phyloP scores from a whole-genome alignment of 2,113 vertebrate genomes.

The Nerophis lumbriciformis region DNA sequence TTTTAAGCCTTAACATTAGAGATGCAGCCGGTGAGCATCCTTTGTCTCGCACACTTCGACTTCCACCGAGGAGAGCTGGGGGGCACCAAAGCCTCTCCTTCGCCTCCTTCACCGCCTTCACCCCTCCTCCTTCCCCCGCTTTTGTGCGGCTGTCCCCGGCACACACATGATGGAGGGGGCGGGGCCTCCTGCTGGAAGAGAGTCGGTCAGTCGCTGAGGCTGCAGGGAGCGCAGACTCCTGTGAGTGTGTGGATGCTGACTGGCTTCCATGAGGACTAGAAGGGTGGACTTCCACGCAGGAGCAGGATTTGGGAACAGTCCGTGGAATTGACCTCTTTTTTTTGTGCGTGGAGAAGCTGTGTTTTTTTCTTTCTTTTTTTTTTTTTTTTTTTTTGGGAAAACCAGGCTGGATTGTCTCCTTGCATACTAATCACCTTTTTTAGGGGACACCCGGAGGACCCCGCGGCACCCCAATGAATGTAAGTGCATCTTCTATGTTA shows the following conservation, averaged over 20 bases:
- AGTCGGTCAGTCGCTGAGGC: background rate
- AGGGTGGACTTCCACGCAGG: background rate
- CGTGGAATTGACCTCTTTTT: constrained; percentile 21
- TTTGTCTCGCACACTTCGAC: constrained; percentile 65
- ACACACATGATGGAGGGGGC: constrained; percentile 60
- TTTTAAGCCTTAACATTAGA: too few species aligned
- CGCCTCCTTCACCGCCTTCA: constrained; percentile 8
- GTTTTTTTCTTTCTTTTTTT: background rate
- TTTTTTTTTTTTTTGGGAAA: constrained; percentile 20
- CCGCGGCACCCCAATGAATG: constrained; percentile 55
- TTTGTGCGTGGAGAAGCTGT: constrained; percentile 31
- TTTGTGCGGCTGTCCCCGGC: constrained; percentile 66
- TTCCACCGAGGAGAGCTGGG: constrained; percentile 71
- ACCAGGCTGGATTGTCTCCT: constrained; percentile 10
- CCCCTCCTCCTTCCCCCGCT: constrained; percentile 29
- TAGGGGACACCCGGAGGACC: constrained; percentile 37
- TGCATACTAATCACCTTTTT: constrained; percentile 48
- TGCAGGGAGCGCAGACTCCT: too few species aligned
- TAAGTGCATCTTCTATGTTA: constrained; percentile 61
- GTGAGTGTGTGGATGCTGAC: too few species aligned
- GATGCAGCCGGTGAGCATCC: constrained; percentile 13
- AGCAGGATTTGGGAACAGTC: constrained; percentile 1
- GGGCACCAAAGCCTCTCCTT: constrained; percentile 73
- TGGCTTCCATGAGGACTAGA: too few species aligned
- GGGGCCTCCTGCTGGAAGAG: constrained; percentile 57